A percentile compares a stretch with the other conserved stretches of the same genome.
These are phyloP conservation scores for Myotis davidii DNA, from an alignment of 2,113 vertebrate species.

Conservation along the genomic window DNA sequence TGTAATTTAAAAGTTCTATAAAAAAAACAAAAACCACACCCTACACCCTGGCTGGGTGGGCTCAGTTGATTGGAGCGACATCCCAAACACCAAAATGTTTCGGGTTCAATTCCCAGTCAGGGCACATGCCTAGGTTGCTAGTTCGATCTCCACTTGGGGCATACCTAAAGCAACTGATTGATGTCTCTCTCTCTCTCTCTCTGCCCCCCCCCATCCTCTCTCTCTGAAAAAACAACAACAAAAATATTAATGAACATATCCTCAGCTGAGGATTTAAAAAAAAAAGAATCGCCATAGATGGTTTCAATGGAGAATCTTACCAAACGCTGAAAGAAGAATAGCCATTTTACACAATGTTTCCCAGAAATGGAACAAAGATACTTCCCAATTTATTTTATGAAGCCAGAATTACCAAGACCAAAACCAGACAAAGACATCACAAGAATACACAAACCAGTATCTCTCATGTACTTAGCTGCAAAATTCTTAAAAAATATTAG, in stretches of 20 bases:
- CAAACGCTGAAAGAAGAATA: neutral
- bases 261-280: neutral
- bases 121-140: no score
- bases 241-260: no score
- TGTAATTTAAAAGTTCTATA: neutral
- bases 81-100: no score
- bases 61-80: no score
- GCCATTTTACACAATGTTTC: neutral
- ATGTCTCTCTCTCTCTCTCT: no score
- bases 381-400: neutral
- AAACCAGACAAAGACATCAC: neutral
- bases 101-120: no score
- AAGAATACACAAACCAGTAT: neutral
- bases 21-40: neutral
- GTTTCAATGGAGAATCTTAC: neutral
- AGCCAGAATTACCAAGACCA: neutral
- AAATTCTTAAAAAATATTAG: constrained; percentile 18
- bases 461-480: neutral
- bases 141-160: no score
- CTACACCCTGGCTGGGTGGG: no score
- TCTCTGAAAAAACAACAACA: no score
- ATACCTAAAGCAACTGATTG: no score
- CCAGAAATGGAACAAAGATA: neutral
- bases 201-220: no score
- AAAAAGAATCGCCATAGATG: neutral